phyloP scores from a whole-genome alignment of 2,888 invertebrate genomes.

The Phalera bucephala region DNA sequence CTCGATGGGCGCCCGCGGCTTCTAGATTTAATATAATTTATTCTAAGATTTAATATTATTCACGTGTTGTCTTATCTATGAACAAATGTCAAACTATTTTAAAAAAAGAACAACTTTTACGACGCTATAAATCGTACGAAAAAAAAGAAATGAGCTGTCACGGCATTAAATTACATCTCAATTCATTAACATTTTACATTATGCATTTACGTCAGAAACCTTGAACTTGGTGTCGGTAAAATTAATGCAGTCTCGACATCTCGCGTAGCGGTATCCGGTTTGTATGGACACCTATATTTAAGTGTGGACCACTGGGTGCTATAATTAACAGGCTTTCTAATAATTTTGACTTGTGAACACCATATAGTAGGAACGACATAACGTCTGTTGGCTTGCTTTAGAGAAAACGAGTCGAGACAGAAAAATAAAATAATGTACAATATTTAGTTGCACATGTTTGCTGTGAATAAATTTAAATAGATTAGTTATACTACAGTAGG shows the following conservation, averaged over 20 bases:
- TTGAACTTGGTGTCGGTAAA: slow-evolving; percentile 25
- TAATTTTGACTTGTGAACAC: slow-evolving; percentile 18
- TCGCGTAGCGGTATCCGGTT: slow-evolving; percentile 21
- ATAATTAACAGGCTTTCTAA: slow-evolving; percentile 32
- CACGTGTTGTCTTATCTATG: no score
- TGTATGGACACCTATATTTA: slow-evolving; percentile 8
- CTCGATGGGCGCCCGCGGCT: no score
- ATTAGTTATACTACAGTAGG: no score
- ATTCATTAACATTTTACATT: slow-evolving; percentile 2
- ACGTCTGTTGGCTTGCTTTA: not conserved
- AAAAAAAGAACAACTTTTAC: no score
- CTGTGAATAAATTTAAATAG: no score
- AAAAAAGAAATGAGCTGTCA: no score
- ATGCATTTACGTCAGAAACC: slow-evolving; percentile 17
- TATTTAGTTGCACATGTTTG: no score
- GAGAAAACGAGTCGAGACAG: not conserved
- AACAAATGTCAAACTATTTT: no score
- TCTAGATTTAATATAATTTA: no score
- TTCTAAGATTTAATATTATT: no score
- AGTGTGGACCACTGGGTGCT: slow-evolving; percentile 12
- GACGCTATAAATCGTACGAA: no score
- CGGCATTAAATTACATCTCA: not conserved
- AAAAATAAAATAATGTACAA: no score
- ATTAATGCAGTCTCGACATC: slow-evolving; percentile 14
- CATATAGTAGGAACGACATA: not conserved